Percentiles rank a stretch among this genome's conserved stretches.
Evolutionary conservation across 2,113 vertebrate species (phyloP).

Genomic region (cattle (Bos taurus)): ARS-UCD2.0 NC_037348.1:64906501-64907000

Average conservation of each 20-base stretch:
- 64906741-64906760: background rate
- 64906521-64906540: accelerated
- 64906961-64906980: constrained; percentile 93
- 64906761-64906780: background rate
- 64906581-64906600: accelerated
- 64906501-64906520: accelerated
- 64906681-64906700: background rate
- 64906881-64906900: background rate
- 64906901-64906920: constrained; percentile 92
- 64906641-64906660: background rate
- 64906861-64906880: accelerated
- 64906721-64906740: background rate
- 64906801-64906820: accelerated
- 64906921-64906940: constrained; percentile 95
- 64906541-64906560: background rate
- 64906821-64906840: accelerated
- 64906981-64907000: constrained; percentile 98
- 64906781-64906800: accelerated
- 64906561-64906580: accelerated
- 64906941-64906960: constrained; percentile 97
- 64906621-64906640: background rate
- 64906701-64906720: background rate
- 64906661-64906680: background rate
- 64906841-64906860: accelerated
- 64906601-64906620: accelerated